phyloP scores from a whole-genome alignment of 2,113 vertebrate species.

The Antechinus flavipes region DNA sequence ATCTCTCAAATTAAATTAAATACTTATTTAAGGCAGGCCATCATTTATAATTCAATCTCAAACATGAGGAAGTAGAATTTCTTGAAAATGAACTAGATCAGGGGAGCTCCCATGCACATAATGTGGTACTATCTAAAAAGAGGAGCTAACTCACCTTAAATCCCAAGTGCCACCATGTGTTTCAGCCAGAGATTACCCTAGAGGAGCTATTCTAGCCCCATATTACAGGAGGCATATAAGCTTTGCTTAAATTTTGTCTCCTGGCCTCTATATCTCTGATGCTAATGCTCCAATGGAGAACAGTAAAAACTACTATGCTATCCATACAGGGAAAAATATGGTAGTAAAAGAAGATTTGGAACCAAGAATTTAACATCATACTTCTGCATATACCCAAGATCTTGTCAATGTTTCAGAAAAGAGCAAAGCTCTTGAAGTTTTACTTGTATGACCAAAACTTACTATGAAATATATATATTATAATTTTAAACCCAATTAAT shows the following conservation, averaged over 20 bases:
- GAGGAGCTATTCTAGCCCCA: neutral
- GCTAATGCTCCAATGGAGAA: neutral
- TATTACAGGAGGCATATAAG: neutral
- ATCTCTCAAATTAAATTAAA: neutral
- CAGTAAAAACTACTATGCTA: neutral
- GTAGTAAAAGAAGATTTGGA: neutral
- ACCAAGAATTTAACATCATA: slow-evolving; percentile 10
- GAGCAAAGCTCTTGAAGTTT: slow-evolving; percentile 26
- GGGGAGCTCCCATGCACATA: neutral
- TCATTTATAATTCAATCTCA: neutral
- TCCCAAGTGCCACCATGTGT: neutral
- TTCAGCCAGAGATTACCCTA: neutral
- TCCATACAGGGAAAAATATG: neutral
- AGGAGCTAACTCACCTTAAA: neutral
- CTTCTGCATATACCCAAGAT: slow-evolving; percentile 8
- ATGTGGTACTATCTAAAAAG: neutral
- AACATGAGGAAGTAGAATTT: neutral
- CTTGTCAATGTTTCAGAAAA: neutral
- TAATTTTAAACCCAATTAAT: slow-evolving; percentile 82
- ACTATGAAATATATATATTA: slow-evolving; percentile 59
- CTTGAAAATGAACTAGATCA: neutral
- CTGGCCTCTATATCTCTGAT: neutral
- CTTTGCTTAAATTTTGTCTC: neutral
- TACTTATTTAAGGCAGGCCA: neutral
- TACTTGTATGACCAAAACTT: slow-evolving; percentile 36